phyloP scores from a whole-genome alignment of 2,888 invertebrate genomes.

The Andricus quercusramuli region DNA sequence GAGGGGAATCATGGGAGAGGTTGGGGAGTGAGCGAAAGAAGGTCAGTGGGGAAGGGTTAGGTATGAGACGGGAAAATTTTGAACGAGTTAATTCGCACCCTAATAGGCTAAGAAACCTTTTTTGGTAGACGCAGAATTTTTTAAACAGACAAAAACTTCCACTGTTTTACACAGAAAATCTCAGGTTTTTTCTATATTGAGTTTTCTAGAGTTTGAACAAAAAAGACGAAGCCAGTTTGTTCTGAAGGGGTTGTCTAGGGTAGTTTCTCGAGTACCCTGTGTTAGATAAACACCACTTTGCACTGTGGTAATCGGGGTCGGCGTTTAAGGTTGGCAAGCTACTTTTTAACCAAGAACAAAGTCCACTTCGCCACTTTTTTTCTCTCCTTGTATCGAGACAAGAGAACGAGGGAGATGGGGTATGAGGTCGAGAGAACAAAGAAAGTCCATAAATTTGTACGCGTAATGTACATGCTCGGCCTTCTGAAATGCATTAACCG shows the following conservation, averaged over 20 bases:
- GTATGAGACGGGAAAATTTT: too few relatives aligned
- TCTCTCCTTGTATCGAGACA: not conserved
- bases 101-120: too few relatives aligned
- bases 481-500: constrained; percentile 58
- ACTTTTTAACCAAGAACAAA: constrained; percentile 1
- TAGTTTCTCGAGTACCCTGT: not conserved
- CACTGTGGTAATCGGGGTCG: constrained; percentile 2
- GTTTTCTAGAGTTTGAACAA: not conserved
- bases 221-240: not conserved
- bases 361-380: not conserved
- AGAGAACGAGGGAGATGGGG: not conserved
- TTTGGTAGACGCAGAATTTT: too few relatives aligned
- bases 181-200: too few relatives aligned
- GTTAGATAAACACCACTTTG: constrained; percentile 29
- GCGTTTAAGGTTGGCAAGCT: not conserved
- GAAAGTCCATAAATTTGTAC: constrained; percentile 62
- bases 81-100: too few relatives aligned
- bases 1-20: too few relatives aligned
- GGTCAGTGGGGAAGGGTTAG: too few relatives aligned
- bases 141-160: too few relatives aligned
- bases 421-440: constrained; percentile 52
- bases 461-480: constrained; percentile 48
- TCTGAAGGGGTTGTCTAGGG: not conserved
- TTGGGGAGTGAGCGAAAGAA: too few relatives aligned
- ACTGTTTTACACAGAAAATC: too few relatives aligned